Evolutionary conservation across 2,113 vertebrate genomes (phyloP), one percentile per base, ranked within the genome.

Genomic region (Pelvicachromis taeniatus): DNA sequence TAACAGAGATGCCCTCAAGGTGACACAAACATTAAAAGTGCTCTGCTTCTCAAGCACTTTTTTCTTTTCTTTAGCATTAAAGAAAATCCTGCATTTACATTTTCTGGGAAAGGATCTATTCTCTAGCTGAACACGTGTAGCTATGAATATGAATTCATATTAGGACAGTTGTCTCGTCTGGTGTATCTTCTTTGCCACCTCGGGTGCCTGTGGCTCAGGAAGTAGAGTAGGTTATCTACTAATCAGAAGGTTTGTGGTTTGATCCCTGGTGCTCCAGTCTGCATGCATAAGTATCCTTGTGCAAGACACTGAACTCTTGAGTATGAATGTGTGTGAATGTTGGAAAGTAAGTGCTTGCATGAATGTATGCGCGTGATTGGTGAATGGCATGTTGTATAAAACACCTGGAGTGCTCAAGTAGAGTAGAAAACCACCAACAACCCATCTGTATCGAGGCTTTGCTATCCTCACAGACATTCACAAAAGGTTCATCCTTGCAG

Each of bases 401-500:
- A 11, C 4, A 38, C 61, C 4, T 38, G 33, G 61, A 21, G 61
- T 2, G 61, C n/a, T 65, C 35, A 40, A 65, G 35, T 65, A 0
- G 19, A 65, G 61, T 40, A 40, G 35, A 68, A 68, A 23, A 48
- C 40, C 40, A 45, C 40, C 42, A 73, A 29, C 40, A 29, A 4
- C 40, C 2, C 42, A 48, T 29, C 23, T 31, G 45, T 50, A 31
- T 50, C 16, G 10, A 38, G 59, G 33, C 59, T 63, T 63, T 40
- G 16, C 13, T 2, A 2, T 19, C 31, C 19, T 50, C 38, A 53
- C 38, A 50, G 52, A 40, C 21, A 21, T 11, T 2, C 73, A 1
- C 19, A 26, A 56, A 26, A 5, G 68, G 70, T 48, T 38, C 17
- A 14, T 78, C 80, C 58, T 89, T 65, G 80, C 81, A 29, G 68